These are phyloP conservation scores for Fregata magnificens DNA, from an alignment of 2,113 vertebrate species.

Conservation along the genomic window DNA sequence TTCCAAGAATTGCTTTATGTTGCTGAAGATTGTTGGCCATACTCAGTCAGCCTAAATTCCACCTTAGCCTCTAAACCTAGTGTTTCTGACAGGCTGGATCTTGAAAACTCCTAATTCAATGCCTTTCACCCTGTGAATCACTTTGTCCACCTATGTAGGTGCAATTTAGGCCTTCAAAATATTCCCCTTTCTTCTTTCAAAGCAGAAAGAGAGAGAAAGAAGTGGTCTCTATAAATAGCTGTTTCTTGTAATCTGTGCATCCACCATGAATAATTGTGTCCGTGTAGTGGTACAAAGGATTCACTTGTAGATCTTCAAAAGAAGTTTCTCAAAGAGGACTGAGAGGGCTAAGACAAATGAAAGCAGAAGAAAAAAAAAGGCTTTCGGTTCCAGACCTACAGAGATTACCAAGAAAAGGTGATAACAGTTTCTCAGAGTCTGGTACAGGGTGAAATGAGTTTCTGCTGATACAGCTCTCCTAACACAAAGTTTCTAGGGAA, in stretches of 20 bases:
- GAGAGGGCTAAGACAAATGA: background rate
- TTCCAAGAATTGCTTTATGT: constrained; percentile 10
- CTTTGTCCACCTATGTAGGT: background rate
- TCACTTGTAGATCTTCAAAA: background rate
- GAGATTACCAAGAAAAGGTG: background rate
- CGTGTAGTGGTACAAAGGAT: background rate
- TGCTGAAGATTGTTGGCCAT: background rate
- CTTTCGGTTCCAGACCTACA: background rate
- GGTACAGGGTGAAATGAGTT: background rate
- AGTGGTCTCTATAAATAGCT: background rate
- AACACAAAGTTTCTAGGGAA: background rate
- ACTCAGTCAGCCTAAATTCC: background rate
- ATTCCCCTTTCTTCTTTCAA: background rate
- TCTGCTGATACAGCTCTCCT: background rate
- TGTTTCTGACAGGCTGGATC: background rate
- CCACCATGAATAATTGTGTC: background rate
- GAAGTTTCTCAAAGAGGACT: background rate
- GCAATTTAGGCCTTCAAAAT: background rate
- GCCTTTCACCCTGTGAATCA: background rate
- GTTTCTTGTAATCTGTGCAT: background rate
- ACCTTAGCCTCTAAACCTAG: background rate
- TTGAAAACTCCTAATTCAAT: background rate
- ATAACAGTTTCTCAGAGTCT: background rate
- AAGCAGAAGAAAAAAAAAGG: background rate
- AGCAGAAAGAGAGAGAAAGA: background rate